A percentile compares a stretch with the other conserved stretches of the same genome.
Conservation (phyloP, 2,113 vertebrate genomes). For the Antennarius striatus region DNA sequence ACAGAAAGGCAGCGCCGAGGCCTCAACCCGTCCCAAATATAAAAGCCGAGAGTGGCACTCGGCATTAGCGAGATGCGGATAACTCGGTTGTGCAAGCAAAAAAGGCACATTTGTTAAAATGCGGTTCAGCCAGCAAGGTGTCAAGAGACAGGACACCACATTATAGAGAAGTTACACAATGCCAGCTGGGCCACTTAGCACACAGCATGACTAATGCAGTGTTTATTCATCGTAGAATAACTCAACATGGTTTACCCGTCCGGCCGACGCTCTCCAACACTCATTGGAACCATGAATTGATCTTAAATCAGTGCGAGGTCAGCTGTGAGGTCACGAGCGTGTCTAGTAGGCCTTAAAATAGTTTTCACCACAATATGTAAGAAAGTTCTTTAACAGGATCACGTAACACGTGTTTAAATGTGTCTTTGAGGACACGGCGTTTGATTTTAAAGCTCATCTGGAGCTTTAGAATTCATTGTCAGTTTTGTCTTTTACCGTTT, state of each 20-base stretch:
- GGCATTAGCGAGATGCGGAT: slow-evolving; percentile 44
- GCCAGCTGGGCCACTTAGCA: slow-evolving; percentile 49
- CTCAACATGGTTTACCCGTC: neutral
- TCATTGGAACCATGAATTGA: slow-evolving; percentile 15
- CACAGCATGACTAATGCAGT: slow-evolving; percentile 41
- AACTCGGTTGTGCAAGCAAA: slow-evolving; percentile 22
- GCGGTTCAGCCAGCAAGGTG: slow-evolving; percentile 46
- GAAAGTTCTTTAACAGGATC: too few species aligned
- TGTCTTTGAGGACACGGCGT: too few species aligned
- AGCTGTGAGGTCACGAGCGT: neutral
- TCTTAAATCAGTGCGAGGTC: slow-evolving; percentile 10
- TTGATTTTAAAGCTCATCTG: too few species aligned
- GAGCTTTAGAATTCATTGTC: too few species aligned
- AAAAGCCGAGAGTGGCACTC: slow-evolving; percentile 36
- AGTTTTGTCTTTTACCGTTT: too few species aligned
- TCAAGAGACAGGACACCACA: slow-evolving; percentile 62
- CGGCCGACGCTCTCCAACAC: slow-evolving; percentile 6
- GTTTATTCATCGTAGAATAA: slow-evolving; percentile 52
- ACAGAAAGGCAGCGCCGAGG: slow-evolving; percentile 33
- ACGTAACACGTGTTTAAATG: too few species aligned
- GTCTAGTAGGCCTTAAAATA: neutral
- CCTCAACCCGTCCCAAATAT: slow-evolving; percentile 34
- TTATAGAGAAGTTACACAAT: slow-evolving; percentile 66
- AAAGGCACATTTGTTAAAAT: slow-evolving; percentile 46
- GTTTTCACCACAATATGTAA: too few species aligned